A percentile compares a stretch with the other conserved stretches of the same genome.
phyloP scores from a whole-genome alignment of 1,140 invertebrate species.

The Lineus longissimus region DNA sequence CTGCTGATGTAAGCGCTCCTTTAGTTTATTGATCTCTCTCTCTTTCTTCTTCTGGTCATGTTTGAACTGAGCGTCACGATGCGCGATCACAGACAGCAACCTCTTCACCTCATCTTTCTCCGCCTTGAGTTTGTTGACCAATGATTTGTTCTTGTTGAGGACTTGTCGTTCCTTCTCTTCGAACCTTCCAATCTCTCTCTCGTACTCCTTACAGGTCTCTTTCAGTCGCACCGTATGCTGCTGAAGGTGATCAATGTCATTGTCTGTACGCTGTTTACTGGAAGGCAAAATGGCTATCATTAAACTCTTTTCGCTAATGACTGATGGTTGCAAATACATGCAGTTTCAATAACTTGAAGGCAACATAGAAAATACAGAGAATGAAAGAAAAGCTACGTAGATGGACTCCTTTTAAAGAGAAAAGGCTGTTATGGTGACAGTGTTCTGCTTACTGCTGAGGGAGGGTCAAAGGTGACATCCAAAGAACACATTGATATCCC shows the following conservation, averaged over 20 bases:
- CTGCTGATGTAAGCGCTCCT: slow-evolving; percentile 43
- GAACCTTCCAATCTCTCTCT: slow-evolving; percentile 30
- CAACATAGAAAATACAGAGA: background rate
- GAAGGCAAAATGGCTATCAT: slow-evolving; percentile 7
- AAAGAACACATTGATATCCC: too few relatives aligned
- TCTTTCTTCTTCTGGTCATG: slow-evolving; percentile 50
- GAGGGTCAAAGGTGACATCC: background rate
- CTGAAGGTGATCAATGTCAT: slow-evolving; percentile 38
- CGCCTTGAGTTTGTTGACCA: slow-evolving; percentile 34
- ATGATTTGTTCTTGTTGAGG: slow-evolving; percentile 29
- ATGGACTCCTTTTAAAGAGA: background rate
- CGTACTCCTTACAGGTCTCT: slow-evolving; percentile 26
- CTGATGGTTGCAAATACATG: too few relatives aligned
- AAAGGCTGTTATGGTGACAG: background rate
- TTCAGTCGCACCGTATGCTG: slow-evolving; percentile 26
- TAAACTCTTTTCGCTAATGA: too few relatives aligned
- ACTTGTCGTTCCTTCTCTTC: slow-evolving; percentile 41
- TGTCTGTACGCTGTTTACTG: slow-evolving; percentile 33
- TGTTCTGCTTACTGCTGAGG: background rate
- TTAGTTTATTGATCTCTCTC: slow-evolving; percentile 41
- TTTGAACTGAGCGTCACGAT: slow-evolving; percentile 40
- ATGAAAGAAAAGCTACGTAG: background rate
- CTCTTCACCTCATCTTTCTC: slow-evolving; percentile 49
- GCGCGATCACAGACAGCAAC: slow-evolving; percentile 36
- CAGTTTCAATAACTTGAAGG: background rate